Conservation (phyloP, 2,797 vertebrate species). For the Anguilla megastoma region DNA sequence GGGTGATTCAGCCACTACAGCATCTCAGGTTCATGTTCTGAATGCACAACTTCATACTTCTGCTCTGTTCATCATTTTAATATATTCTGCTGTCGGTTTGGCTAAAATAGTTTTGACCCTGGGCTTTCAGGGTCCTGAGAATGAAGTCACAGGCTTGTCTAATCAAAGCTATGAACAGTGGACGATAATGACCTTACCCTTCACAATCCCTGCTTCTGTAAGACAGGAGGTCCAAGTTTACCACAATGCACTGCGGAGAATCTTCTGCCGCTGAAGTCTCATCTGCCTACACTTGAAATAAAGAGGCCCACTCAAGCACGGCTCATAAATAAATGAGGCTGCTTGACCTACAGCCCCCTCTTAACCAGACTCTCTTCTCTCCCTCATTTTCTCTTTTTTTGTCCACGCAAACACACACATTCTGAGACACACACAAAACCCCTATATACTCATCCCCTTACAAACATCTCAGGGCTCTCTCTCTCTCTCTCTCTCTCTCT, state of each 20-base stretch:
- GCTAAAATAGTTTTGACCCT: not conserved
- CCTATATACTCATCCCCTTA: slow-evolving; percentile 31
- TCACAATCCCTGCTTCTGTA: not conserved
- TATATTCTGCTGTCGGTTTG: not conserved
- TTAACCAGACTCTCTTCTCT: slow-evolving; percentile 31
- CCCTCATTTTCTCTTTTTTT: slow-evolving; percentile 24
- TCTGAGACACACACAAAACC: slow-evolving; percentile 20
- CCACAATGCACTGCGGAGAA: not conserved
- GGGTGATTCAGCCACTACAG: not conserved
- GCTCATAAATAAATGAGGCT: slow-evolving; percentile 35
- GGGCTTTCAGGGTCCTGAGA: not conserved
- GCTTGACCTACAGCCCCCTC: slow-evolving; percentile 41
- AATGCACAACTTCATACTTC: not conserved
- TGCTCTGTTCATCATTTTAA: not conserved
- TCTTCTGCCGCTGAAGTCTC: not conserved
- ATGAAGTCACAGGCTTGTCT: not conserved
- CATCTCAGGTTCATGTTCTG: not conserved
- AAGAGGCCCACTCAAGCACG: not conserved
- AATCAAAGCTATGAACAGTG: not conserved
- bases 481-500: too few relatives aligned
- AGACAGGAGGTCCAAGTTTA: slow-evolving; percentile 2
- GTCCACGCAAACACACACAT: slow-evolving; percentile 15
- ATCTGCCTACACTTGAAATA: not conserved
- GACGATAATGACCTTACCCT: not conserved
- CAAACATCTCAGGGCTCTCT: slow-evolving; percentile 50